Evolutionary conservation across 2,797 vertebrate genomes (phyloP).

Genomic region (Percopsis omiscomaycus): DNA sequence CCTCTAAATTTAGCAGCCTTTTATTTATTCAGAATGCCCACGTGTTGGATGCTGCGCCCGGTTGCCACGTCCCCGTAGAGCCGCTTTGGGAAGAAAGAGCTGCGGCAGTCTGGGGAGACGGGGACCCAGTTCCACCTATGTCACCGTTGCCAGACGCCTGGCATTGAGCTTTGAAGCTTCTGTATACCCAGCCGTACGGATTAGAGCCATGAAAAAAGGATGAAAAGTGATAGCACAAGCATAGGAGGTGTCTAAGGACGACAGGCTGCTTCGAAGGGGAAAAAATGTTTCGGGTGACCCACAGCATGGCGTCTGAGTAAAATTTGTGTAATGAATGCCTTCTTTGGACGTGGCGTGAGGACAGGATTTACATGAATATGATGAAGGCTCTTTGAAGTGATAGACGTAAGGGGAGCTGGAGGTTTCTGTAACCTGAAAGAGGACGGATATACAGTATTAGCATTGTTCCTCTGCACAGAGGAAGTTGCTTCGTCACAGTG

Average conservation of each 20-base stretch:
- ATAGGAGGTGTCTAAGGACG: conserved; percentile 36
- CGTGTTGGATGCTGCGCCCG: conserved; percentile 40
- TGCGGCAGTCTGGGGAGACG: conserved; percentile 44
- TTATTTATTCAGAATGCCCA: conserved; percentile 62
- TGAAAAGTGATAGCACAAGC: conserved; percentile 59
- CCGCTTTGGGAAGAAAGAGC: conserved; percentile 24
- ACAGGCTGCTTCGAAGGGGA: conserved; percentile 58
- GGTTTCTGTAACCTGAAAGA: conserved; percentile 57
- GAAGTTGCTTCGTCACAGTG: conserved; percentile 44
- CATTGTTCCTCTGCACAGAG: conserved; percentile 24
- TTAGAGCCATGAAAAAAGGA: conserved; percentile 60
- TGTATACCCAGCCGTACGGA: conserved; percentile 64
- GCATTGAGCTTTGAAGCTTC: conserved; percentile 68
- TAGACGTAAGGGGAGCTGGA: conserved; percentile 46
- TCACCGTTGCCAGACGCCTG: conserved; percentile 45
- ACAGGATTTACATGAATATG: conserved; percentile 64
- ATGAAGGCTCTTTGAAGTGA: conserved; percentile 67
- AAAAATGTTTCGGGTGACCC: conserved; percentile 67
- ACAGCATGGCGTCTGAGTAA: conserved; percentile 63
- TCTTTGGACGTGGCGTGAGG: conserved; percentile 24
- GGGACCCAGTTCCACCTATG: conserved; percentile 59
- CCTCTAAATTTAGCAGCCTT: conserved; percentile 65
- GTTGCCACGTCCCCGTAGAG: conserved; percentile 28
- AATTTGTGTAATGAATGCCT: conserved; percentile 49
- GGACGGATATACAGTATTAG: conserved; percentile 38